Conservation (phyloP, 2,113 vertebrate genomes). For the Oncorhynchus nerka region DNA sequence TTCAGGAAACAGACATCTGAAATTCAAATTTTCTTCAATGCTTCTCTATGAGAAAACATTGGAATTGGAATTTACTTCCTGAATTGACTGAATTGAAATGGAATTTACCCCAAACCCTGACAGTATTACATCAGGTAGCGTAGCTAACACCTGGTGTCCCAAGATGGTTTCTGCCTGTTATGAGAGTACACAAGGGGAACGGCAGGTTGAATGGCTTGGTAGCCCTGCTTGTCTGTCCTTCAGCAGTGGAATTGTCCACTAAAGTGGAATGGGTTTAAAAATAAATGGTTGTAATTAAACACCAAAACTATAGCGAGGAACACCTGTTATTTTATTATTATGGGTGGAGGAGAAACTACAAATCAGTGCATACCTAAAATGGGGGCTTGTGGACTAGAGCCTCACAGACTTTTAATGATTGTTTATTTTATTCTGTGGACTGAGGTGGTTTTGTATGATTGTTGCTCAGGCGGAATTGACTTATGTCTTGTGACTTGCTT, state of each 20-base stretch:
- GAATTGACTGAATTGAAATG: no score
- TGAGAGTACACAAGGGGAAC: neutral
- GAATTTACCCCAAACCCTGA: no score
- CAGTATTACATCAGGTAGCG: no score
- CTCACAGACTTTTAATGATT: no score
- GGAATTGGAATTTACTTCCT: no score
- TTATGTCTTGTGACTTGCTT: neutral
- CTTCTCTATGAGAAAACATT: no score
- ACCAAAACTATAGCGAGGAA: no score
- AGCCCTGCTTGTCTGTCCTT: neutral
- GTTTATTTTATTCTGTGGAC: neutral
- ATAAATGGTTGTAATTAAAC: neutral
- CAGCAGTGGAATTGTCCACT: neutral
- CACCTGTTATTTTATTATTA: neutral
- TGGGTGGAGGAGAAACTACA: neutral
- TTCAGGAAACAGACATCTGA: no score
- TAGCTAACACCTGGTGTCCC: neutral
- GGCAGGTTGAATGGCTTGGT: neutral
- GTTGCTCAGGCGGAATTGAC: neutral
- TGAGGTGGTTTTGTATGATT: neutral
- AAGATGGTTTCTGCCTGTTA: neutral
- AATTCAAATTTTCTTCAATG: no score
- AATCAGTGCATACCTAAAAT: no score
- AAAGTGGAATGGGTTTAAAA: neutral
- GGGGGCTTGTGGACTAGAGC: no score